A percentile compares a stretch with the other conserved stretches of the same genome.
These are phyloP conservation scores for Athetis lepigone DNA, from an alignment of 2,888 invertebrate genomes.

Conservation along the genomic window DNA sequence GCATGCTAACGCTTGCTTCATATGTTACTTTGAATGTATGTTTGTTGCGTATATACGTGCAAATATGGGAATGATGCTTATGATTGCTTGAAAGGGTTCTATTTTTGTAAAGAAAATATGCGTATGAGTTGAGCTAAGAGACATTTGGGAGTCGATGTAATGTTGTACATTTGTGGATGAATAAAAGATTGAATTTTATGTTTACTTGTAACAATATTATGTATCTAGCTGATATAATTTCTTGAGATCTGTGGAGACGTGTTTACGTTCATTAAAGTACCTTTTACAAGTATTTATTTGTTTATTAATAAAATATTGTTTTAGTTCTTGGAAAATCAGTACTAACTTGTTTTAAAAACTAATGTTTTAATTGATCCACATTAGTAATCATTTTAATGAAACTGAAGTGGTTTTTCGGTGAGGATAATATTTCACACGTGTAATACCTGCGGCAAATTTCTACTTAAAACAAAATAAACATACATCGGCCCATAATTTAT, in stretches of 20 bases:
- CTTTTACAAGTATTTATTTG: too few relatives aligned
- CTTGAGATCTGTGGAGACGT: neutral
- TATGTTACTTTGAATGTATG: constrained; percentile 48
- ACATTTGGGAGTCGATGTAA: neutral
- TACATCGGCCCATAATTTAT: constrained; percentile 50
- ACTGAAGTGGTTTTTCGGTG: neutral
- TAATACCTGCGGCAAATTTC: neutral
- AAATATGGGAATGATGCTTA: constrained; percentile 4
- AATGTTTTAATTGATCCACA: too few relatives aligned
- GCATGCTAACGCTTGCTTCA: constrained; percentile 51
- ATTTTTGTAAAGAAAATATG: neutral
- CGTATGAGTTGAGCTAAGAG: neutral
- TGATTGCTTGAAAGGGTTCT: constrained; percentile 3
- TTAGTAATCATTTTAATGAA: too few relatives aligned
- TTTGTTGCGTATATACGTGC: constrained; percentile 1
- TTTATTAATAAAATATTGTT: too few relatives aligned
- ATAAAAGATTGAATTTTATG: too few relatives aligned
- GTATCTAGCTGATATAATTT: too few relatives aligned
- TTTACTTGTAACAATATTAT: too few relatives aligned
- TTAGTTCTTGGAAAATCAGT: too few relatives aligned
- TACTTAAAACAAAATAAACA: constrained; percentile 52
- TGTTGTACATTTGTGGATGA: too few relatives aligned
- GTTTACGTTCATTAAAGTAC: too few relatives aligned
- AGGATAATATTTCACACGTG: neutral
- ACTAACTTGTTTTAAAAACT: too few relatives aligned